Percentiles rank a stretch among this genome's conserved stretches.
These are phyloP conservation scores for Patiria pectinifera DNA, from an alignment of 53 echinoderm and acorn worm species.

Conservation along the genomic window DNA sequence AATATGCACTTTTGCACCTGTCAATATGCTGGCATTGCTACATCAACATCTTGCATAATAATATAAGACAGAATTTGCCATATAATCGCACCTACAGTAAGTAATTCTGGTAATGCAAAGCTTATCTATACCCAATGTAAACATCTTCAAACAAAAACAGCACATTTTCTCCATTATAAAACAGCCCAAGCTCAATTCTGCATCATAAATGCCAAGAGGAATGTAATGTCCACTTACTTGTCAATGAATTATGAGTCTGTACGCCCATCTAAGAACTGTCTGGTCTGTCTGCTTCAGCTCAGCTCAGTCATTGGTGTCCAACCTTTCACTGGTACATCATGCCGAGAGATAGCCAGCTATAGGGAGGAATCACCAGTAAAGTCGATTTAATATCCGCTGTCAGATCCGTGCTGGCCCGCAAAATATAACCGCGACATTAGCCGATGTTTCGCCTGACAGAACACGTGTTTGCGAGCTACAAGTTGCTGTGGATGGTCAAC, in stretches of 20 bases:
- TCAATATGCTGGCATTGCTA: background rate
- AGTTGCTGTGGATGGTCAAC: conserved; percentile 32
- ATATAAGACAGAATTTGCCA: background rate
- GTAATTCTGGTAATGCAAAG: background rate
- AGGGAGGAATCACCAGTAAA: background rate
- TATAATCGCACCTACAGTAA: background rate
- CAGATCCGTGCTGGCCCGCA: conserved; percentile 6
- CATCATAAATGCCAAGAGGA: background rate
- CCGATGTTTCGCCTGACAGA: background rate
- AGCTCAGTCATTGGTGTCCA: background rate
- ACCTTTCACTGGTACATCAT: background rate
- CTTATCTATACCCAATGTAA: background rate
- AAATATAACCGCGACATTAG: background rate
- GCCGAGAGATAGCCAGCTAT: background rate
- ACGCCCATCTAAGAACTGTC: conserved; percentile 43
- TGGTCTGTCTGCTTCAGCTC: background rate
- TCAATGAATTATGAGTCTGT: conserved; percentile 34
- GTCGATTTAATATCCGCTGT: conserved; percentile 2
- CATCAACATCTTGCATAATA: background rate
- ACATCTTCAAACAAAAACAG: background rate
- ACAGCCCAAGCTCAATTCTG: background rate
- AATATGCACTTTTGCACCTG: conserved; percentile 5
- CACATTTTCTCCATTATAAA: background rate
- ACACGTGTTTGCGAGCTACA: conserved; percentile 50
- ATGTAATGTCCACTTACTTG: conserved; percentile 31